Base-by-base conservation (phyloP, 2,888 invertebrate species). In the Torymus tubicola region DNA sequence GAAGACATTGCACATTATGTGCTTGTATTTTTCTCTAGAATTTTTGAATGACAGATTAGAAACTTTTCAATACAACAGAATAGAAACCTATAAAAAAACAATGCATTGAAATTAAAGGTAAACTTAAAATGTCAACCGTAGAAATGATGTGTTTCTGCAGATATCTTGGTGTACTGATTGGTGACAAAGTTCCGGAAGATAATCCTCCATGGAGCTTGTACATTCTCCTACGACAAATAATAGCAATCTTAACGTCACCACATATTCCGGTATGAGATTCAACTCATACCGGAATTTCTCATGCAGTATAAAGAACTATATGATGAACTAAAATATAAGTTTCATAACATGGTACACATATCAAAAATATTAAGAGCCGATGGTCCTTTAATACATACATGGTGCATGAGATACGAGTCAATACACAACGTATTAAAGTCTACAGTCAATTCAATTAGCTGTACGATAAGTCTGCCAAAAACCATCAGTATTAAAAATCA, bases 51-150 rank as follows among this genome's bases (percentile, higher is more conserved):
- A 24, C 24, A 24, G 24, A 24, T 24, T 24, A 3, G 24, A 24
- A 24, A 24, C 3, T 3, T 24, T 24, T 24, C 24, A 24, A 3
- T 24, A 24, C 3, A 24, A 24, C 3, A 24, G 24, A 24, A 24
- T 24, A 24, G 24, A 24, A 3, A 24, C 24, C 10, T 42, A 69
- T 77, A 18, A 71, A 71, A 65, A 55, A 58, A n/a, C 57, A 71
- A 11, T 42, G 65, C n/a, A 71, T 76, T 65, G n/a, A 53, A 4
- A 64, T 12, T 10, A 70, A 77, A 18, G 31, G 42, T 18, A 77
- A 70, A 68, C 50, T 77, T 16, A 69, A 70, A 70, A 63, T 70
- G 70, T 70, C 77, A n/a, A 53, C 70, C 3, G 31, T 57, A 16
- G 77, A 77, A 70, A 70, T 70, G 57, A 42, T 70, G 2, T 70